Base-by-base conservation (phyloP, 2,797 vertebrate species). In the Parotocinclus haroldoi region DNA sequence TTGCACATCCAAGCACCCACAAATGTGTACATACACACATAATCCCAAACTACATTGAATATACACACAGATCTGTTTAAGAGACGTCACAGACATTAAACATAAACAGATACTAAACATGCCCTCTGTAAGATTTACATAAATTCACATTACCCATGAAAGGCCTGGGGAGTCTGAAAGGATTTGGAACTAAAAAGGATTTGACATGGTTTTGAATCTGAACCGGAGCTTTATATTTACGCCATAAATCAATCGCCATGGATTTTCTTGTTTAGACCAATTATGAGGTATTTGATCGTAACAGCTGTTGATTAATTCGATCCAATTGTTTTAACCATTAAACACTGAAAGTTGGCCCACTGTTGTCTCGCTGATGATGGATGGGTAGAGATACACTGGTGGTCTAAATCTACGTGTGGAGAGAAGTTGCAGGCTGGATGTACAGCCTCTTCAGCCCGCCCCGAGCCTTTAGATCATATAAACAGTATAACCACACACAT, bases 1-100 rank as follows among this genome's bases (percentile, higher is more conserved):
- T 74, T 51, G 77, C 83, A 73, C 68, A 81, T 76, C 71, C 67
- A 72, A 55, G 60, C 54, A 65, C 44, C 49, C 55, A 9, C 70
- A 48, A 54, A 59, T 48, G 58, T 56, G 50, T 44, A 53, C 57
- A 76, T 65, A 58, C 57, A 59, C 61, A 69, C 58, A 40, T 27
- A 57, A 58, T 58, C 53, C 60, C 5, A 66, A 7, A 46, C 16
- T 65, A 59, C 53, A 54, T 27, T n/a, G 11, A 59, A 49, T 12
- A 48, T 39, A 59, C 40, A 59, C 45, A 58, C 52, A 42, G 38
- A 45, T 19, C 39, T 58, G 38, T n/a, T 52, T 52, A 63, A 45
- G 18, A 68, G 65, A 59, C 59, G 16, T 60, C 42, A 16, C 19
- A 46, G 40, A 53, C 51, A 65, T 46, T 48, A 52, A 52, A 49